Conservation (phyloP, 2,797 vertebrate genomes). For the Apodemus agrarius region DNA sequence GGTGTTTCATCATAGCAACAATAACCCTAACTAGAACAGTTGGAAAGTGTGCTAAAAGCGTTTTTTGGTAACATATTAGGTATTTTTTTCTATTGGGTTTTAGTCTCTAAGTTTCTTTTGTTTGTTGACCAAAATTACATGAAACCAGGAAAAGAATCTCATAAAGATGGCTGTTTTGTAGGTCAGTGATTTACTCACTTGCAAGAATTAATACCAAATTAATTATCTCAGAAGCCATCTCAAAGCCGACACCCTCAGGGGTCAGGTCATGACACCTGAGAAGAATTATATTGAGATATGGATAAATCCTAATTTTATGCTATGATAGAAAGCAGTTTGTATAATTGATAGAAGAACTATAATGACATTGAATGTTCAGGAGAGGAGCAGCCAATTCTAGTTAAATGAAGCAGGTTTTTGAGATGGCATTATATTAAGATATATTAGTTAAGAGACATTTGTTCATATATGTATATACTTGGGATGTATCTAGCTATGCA, state of each 20-base stretch:
- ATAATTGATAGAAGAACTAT: slow-evolving; percentile 38
- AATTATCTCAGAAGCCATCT: not conserved
- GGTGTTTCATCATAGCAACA: not conserved
- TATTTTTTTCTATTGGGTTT: not conserved
- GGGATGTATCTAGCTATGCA: not conserved
- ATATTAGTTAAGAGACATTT: not conserved
- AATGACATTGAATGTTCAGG: slow-evolving; percentile 27
- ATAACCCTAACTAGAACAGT: not conserved
- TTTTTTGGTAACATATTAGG: not conserved
- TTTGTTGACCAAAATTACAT: slow-evolving; percentile 30
- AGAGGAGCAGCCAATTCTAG: not conserved
- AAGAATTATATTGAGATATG: not conserved
- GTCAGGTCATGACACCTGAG: not conserved
- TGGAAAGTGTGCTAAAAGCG: not conserved
- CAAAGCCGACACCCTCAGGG: not conserved
- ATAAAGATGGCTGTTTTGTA: not conserved
- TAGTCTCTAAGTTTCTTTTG: slow-evolving; percentile 18
- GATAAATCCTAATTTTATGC: slow-evolving; percentile 44
- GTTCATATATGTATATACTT: not conserved
- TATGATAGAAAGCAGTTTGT: slow-evolving; percentile 8
- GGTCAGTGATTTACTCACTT: not conserved
- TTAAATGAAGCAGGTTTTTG: slow-evolving; percentile 23
- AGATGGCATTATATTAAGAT: not conserved
- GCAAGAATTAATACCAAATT: slow-evolving; percentile 4
- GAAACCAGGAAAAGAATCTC: not conserved